These are phyloP conservation scores for Hylomyscus alleni DNA, from an alignment of 2,797 vertebrate genomes.

Conservation along the genomic window DNA sequence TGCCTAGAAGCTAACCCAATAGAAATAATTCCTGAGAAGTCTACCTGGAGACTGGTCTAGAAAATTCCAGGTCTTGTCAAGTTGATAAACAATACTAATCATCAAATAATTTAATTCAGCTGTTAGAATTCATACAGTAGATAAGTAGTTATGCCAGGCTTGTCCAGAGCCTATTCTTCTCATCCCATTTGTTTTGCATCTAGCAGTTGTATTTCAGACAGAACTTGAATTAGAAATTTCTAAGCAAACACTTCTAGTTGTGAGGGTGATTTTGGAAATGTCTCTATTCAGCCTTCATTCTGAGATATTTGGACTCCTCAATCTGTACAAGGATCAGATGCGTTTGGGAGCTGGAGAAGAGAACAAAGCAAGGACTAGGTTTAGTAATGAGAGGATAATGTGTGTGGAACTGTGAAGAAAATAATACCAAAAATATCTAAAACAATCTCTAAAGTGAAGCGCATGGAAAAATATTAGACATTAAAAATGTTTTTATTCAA, in stretches of 20 bases:
- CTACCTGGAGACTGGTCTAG: background rate
- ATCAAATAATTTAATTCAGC: background rate
- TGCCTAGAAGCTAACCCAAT: background rate
- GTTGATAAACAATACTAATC: background rate
- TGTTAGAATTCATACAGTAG: slow-evolving; percentile 29
- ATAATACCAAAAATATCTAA: slow-evolving; percentile 46
- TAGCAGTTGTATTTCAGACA: slow-evolving; percentile 31
- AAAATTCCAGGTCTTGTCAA: background rate
- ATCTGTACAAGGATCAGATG: background rate
- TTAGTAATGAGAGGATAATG: background rate
- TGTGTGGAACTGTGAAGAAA: slow-evolving; percentile 6
- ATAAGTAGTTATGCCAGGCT: slow-evolving; percentile 4
- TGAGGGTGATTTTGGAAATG: slow-evolving; percentile 59
- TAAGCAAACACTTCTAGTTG: slow-evolving; percentile 43
- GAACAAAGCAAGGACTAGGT: background rate
- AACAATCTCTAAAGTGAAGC: background rate
- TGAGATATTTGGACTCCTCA: slow-evolving; percentile 14
- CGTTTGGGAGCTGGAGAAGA: background rate
- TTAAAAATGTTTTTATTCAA: background rate
- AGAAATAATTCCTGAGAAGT: background rate
- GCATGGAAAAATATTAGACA: slow-evolving; percentile 19
- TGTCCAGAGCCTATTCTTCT: slow-evolving; percentile 10
- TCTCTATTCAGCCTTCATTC: slow-evolving; percentile 16
- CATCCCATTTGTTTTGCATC: slow-evolving; percentile 11
- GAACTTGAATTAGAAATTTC: slow-evolving; percentile 45